Evolutionary conservation across 2,113 vertebrate species (phyloP).

Genomic region (Nothoprocta perdicaria): DNA sequence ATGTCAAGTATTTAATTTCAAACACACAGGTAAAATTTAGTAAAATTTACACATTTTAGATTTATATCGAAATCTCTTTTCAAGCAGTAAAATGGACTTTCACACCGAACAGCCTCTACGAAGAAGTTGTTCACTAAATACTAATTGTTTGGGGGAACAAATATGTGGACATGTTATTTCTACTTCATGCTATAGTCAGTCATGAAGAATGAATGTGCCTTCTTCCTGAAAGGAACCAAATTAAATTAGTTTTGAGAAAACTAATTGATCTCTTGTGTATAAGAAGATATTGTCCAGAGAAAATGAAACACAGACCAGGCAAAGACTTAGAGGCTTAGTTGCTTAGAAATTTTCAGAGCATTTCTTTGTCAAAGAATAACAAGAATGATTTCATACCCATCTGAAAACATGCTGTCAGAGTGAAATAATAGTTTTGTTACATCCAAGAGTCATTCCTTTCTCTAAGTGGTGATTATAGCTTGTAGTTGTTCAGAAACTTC

Average conservation of each 20-base stretch:
- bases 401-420: neutral
- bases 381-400: neutral
- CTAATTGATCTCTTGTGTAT: neutral
- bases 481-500: neutral
- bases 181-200: neutral
- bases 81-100: neutral
- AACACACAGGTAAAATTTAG: neutral
- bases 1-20: neutral
- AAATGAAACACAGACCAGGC: neutral
- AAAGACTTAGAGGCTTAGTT: neutral
- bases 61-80: neutral
- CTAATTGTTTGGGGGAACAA: neutral
- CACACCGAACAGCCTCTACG: neutral
- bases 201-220: neutral
- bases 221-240: neutral
- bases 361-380: neutral
- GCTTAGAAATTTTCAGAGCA: neutral
- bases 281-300: neutral
- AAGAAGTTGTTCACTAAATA: neutral
- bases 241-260: neutral
- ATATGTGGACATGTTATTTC: neutral
- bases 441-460: neutral
- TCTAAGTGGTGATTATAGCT: neutral
- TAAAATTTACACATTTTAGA: neutral
- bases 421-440: neutral